Base-by-base conservation (phyloP, 92 coral and sea anemone species). In the Chrysogorgia sp. region DNA sequence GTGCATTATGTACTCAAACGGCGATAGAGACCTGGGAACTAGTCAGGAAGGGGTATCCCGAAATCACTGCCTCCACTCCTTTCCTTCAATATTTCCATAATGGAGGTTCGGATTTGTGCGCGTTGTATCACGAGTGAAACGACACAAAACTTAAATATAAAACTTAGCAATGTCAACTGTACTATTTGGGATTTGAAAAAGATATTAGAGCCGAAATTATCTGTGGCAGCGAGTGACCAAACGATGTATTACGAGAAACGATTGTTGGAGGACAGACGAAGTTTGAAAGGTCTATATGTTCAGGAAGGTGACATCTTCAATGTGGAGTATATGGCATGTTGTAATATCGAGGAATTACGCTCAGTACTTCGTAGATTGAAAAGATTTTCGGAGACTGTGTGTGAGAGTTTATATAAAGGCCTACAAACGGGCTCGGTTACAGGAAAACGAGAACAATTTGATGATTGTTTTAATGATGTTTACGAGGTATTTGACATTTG, bases 181-280 rank as follows among this genome's bases (percentile, higher is more conserved):
- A 6, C 17, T 15, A 30, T 72, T 31, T 58, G 64, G 43, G 79
- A 55, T 10, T 31, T 72, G 40, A 72, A 72, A 55, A 56, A 20
- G 34, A 55, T 20, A 10, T 41, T 72, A 26, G 63, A 72, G 34
- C 63, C 63, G n/a, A 20, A 26, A 3, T 40, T 72, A 23, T 20
- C 48, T 14, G 79, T 72, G 17, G 79, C 96, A 14, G 90, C 87
- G 3, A 88, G 96, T 57, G 96, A 88, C 23, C 92, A 85, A 80
- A 74, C 50, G 58, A 43, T 92, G 21, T 85, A 67, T 58, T 88
- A 83, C 34, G 80, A 78, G 48, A 90, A 74, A 26, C 82, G 83
- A 40, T 74, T 53, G 50, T 24, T 88, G 15, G 83, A 82, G 32
- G 84, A 88, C 66, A 78, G 34, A 15, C 40, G 59, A 67, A 24